Percentiles rank a stretch among this genome's conserved stretches.
Conservation (phyloP, 2,113 vertebrate genomes). For the Corydoras sp. region DNA sequence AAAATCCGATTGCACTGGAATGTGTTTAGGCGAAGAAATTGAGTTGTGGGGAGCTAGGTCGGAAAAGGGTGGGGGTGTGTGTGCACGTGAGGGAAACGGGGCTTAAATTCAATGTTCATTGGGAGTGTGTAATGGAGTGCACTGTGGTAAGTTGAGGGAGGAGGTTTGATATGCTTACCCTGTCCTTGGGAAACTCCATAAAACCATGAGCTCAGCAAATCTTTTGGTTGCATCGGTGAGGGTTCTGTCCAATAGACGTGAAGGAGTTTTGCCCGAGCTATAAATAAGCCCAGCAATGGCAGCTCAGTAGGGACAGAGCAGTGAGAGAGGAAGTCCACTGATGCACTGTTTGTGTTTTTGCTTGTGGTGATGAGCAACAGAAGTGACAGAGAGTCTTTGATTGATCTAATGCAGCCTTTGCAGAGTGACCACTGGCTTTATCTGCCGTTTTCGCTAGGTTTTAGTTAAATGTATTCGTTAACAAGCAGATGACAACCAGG, state of each 20-base stretch:
- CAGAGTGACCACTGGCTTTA: too few relatives aligned
- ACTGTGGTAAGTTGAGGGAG: background rate
- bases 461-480: too few relatives aligned
- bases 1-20: constrained; percentile 36
- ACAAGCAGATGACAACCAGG: too few relatives aligned
- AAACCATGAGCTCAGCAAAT: constrained; percentile 36
- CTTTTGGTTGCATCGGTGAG: constrained; percentile 35
- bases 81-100: too few relatives aligned
- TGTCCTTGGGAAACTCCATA: constrained; percentile 38
- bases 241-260: constrained; percentile 35
- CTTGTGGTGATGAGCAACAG: too few relatives aligned
- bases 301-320: constrained; percentile 26
- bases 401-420: too few relatives aligned
- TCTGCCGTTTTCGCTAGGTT: too few relatives aligned
- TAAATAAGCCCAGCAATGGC: constrained; percentile 45
- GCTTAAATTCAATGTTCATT: too few relatives aligned
- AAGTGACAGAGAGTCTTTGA: too few relatives aligned
- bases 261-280: constrained; percentile 23
- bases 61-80: too few relatives aligned
- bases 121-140: constrained; percentile 8
- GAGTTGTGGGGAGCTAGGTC: background rate
- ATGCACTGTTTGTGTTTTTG: too few relatives aligned
- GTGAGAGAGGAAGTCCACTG: background rate
- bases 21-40: constrained; percentile 18
- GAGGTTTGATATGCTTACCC: constrained; percentile 35